Conservation (phyloP, 1,140 invertebrate species). For the Pogonognathellus flavescens region DNA sequence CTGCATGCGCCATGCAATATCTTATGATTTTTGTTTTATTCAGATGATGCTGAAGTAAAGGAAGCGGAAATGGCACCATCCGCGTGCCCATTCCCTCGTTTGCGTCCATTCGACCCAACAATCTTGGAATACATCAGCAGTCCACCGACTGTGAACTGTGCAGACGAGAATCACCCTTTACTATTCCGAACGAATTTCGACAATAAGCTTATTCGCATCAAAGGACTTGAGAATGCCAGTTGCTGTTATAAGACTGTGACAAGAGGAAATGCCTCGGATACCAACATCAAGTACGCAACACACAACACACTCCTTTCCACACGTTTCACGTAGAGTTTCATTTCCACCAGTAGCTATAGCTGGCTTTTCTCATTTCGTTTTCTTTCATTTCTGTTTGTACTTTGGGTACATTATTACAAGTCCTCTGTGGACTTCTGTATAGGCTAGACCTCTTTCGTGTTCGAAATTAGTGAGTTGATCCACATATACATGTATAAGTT, state of each 20-base stretch:
- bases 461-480: not conserved
- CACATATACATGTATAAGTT: not conserved
- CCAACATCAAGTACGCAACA: constrained; percentile 39
- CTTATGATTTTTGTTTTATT: not conserved
- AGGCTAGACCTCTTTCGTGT: not conserved
- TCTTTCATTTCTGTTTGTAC: not conserved
- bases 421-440: not conserved
- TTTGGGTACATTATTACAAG: not conserved
- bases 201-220: constrained; percentile 55
- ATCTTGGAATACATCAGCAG: constrained; percentile 60
- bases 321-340: too few relatives aligned
- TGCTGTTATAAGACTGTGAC: constrained; percentile 62
- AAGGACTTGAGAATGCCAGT: constrained; percentile 16
- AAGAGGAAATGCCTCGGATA: constrained; percentile 58
- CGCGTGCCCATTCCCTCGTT: constrained; percentile 56
- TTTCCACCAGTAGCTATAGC: not conserved
- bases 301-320: constrained; percentile 10
- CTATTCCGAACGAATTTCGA: constrained; percentile 63
- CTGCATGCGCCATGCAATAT: too few relatives aligned
- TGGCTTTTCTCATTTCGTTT: not conserved
- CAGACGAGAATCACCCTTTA: constrained; percentile 30
- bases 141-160: constrained; percentile 53
- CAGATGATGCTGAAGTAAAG: constrained; percentile 32
- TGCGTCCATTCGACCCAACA: constrained; percentile 60
- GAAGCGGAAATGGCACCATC: constrained; percentile 29